Conservation (phyloP, 2,113 vertebrate species). For the Cavia aperea region DNA sequence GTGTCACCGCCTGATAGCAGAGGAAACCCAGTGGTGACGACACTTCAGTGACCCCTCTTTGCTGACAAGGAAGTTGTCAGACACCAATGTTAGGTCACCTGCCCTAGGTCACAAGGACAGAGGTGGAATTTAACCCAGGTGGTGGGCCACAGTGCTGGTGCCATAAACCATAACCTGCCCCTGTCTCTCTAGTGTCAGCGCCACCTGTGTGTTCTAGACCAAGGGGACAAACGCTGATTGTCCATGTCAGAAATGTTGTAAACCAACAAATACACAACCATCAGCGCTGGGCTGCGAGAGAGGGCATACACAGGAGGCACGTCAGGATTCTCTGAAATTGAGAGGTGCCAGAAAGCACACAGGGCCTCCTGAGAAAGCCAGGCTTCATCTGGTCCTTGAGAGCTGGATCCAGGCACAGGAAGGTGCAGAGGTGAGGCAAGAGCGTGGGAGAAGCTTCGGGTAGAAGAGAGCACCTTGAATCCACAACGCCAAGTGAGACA, state of each 20-base stretch:
- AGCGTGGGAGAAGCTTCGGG: fast-evolving
- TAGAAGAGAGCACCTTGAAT: not conserved
- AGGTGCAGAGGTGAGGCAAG: not conserved
- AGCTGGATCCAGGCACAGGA: no score
- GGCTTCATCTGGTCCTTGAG: not conserved
- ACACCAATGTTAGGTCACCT: not conserved
- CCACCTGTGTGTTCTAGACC: not conserved
- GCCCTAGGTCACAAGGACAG: not conserved
- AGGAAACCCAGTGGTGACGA: not conserved
- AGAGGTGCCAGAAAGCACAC: not conserved
- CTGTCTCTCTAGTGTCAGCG: not conserved
- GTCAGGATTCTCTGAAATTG: not conserved
- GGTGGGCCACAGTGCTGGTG: not conserved
- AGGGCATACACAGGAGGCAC: not conserved
- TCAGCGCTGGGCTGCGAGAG: fast-evolving
- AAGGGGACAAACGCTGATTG: not conserved
- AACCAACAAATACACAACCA: not conserved
- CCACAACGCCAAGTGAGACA: no score
- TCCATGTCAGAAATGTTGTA: not conserved
- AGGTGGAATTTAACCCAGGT: not conserved
- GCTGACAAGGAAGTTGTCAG: not conserved
- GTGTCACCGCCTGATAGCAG: not conserved
- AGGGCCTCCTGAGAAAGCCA: not conserved
- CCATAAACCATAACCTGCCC: fast-evolving
- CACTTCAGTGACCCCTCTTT: no score